Conservation (phyloP, 2,888 invertebrate species). For the Ligdia adustata region DNA sequence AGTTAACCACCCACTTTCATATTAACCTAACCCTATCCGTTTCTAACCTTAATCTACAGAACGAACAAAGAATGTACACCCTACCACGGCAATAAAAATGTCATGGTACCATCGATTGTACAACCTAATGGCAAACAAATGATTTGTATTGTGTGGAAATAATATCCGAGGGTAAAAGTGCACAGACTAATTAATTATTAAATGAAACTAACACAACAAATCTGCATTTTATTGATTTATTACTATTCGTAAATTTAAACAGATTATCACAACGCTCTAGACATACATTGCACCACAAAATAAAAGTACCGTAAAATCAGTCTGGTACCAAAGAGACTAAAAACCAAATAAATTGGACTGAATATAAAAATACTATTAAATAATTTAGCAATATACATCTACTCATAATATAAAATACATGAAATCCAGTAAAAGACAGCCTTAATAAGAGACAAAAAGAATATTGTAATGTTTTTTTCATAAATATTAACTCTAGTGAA, state of each 20-base stretch:
- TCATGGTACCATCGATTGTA: too few species aligned
- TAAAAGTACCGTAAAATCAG: conserved; percentile 83
- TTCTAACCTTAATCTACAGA: too few species aligned
- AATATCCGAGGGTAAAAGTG: too few species aligned
- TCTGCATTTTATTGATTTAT: conserved; percentile 53
- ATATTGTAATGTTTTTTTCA: conserved; percentile 61
- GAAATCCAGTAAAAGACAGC: conserved; percentile 74
- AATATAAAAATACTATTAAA: conserved; percentile 83
- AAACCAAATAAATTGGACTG: conserved; percentile 77
- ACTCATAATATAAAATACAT: conserved; percentile 67
- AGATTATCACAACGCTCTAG: conserved; percentile 84
- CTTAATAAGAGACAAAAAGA: conserved; percentile 70
- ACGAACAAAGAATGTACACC: too few species aligned
- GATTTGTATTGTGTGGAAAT: too few species aligned
- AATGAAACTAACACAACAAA: too few species aligned
- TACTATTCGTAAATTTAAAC: conserved; percentile 81
- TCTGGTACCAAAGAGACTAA: conserved; percentile 82
- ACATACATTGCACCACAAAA: conserved; percentile 84
- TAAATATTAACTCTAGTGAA: conserved; percentile 79
- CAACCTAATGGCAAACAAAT: too few species aligned
- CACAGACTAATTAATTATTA: too few species aligned
- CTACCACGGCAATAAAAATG: too few species aligned
- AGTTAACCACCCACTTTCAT: too few species aligned
- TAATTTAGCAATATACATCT: conserved; percentile 79
- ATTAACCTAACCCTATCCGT: too few species aligned